phyloP scores from a whole-genome alignment of 2,113 vertebrate genomes.

The Halcyon malimbica region DNA sequence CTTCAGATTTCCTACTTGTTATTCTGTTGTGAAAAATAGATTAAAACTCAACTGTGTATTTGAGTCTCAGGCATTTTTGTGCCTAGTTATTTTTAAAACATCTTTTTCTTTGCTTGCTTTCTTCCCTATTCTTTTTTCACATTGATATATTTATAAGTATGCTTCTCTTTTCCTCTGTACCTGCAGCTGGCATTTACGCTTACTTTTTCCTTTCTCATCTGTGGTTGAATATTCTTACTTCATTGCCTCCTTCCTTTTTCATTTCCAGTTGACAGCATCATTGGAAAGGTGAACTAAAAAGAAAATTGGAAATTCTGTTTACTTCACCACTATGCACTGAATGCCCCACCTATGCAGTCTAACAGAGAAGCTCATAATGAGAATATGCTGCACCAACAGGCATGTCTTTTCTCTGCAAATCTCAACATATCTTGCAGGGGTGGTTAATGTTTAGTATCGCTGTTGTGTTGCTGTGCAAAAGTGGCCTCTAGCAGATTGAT shows the following conservation, averaged over 20 bases:
- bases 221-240: slow-evolving; percentile 37
- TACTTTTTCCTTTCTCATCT: neutral
- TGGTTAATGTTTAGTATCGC: neutral
- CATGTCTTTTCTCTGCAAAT: neutral
- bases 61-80: neutral
- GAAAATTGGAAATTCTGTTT: slow-evolving; percentile 53
- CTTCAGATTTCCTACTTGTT: neutral
- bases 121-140: neutral
- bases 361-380: neutral
- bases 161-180: neutral
- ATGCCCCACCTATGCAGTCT: neutral
- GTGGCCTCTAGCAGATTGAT: neutral
- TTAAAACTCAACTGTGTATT: neutral
- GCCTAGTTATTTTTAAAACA: neutral
- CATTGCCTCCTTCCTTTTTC: slow-evolving; percentile 28
- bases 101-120: neutral
- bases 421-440: neutral
- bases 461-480: neutral
- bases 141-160: neutral
- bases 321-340: neutral
- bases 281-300: slow-evolving; percentile 45
- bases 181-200: neutral
- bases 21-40: neutral
- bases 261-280: slow-evolving; percentile 51
- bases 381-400: neutral